phyloP scores from a whole-genome alignment of 2,888 invertebrate species.

The Halocaridina rubra region DNA sequence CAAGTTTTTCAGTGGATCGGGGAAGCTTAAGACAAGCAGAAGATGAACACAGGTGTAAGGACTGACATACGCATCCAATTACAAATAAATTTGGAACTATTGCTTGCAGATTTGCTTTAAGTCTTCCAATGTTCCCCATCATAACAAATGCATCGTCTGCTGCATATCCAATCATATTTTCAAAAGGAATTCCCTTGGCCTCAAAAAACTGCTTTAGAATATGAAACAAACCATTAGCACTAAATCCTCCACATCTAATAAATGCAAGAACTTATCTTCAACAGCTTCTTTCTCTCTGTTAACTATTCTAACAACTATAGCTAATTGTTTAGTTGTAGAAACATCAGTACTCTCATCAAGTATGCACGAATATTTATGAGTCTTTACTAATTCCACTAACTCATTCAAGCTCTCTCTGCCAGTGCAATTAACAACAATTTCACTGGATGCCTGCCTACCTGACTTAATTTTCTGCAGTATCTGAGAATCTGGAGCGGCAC shows the following conservation, averaged over 20 bases:
- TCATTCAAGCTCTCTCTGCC: not conserved
- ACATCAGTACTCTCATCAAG: not conserved
- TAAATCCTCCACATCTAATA: not conserved
- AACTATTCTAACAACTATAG: not conserved
- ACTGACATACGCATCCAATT: not conserved
- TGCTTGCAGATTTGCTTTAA: too few species aligned
- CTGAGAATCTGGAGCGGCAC: not conserved
- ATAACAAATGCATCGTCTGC: not conserved
- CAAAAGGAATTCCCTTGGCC: not conserved
- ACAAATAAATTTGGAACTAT: not conserved
- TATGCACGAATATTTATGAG: not conserved
- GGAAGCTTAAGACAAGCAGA: slow-evolving; percentile 16
- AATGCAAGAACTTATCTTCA: not conserved
- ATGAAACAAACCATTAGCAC: not conserved
- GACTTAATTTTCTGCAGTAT: not conserved
- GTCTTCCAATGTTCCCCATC: too few species aligned
- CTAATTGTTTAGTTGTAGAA: not conserved
- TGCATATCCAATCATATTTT: not conserved
- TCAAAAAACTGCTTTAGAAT: too few species aligned
- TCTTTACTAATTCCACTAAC: not conserved
- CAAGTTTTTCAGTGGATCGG: not conserved
- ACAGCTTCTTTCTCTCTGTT: not conserved
- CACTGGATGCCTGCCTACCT: not conserved
- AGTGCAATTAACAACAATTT: not conserved
- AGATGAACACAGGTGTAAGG: not conserved